Evolutionary conservation across 1,140 invertebrate genomes (phyloP), one percentile per base, ranked within the genome.

Genomic region (Orussus abietinus): DNA sequence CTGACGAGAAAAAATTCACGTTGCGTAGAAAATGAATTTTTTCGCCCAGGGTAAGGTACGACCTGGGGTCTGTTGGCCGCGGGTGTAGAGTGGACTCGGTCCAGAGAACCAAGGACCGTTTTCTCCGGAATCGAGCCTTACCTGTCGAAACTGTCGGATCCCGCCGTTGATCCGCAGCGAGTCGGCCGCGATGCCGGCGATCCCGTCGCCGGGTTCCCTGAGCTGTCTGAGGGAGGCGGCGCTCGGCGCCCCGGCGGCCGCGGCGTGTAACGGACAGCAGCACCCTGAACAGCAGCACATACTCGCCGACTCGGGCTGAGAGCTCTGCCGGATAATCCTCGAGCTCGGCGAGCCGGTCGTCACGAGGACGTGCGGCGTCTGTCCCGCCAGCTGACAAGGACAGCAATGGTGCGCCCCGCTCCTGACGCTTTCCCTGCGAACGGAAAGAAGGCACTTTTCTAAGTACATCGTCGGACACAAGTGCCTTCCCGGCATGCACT

Each of bases 121-220:
- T n/a, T n/a, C n/a, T n/a, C n/a, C n/a, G n/a, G n/a, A n/a, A n/a
- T n/a, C n/a, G n/a, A n/a, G 42, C 52, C 75, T 79, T 81, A 92
- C 90, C 86, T 97, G 92, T 75, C 92, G 92, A 74, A 96, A 97
- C 57, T 92, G 92, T 53, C 92, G 80, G 75, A 97, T 91, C 45
- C 92, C 94, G 34, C 95, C 94, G 76, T 96, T 97, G 72, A 97
- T 92, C 47, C 94, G 80, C 54, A 97, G 80, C 20, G 92, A 96
- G 73, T 96, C 93, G n/a, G 92, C 92, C 2, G 93, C 94, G 59
- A 98, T 97, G 57, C 91, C 90, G n/a, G 91, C 90, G 42, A 94
- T 92, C 35, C 89, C 89, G 62, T 92, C 88, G 21, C 81, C 80
- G 13, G 84, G 82, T 73, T 89, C 87, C 33, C 87, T 77, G 13